phyloP scores from a whole-genome alignment of 2,113 vertebrate species.

The Syngnathus floridae region DNA sequence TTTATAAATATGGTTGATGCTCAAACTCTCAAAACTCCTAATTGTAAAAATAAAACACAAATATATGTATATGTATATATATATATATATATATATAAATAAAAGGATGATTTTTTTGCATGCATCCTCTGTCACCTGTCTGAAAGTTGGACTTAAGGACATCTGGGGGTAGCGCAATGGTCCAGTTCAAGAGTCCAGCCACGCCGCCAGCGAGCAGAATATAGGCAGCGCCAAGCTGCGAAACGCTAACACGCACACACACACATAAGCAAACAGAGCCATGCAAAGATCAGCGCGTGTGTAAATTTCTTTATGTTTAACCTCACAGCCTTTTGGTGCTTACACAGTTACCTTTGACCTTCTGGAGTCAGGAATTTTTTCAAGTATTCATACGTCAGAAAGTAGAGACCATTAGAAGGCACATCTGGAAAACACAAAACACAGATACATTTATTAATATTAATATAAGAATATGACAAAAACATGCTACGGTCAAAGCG shows the following conservation, averaged over 20 bases:
- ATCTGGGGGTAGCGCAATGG: conserved; percentile 70
- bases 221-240: conserved; percentile 61
- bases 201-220: conserved; percentile 69
- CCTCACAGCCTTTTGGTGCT: not conserved
- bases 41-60: not conserved
- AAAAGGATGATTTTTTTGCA: no score
- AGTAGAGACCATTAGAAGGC: conserved; percentile 72
- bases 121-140: conserved; percentile 54
- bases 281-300: not conserved
- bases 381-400: conserved; percentile 70
- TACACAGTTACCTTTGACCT: conserved; percentile 58
- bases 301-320: not conserved
- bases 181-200: conserved; percentile 72
- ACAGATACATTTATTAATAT: not conserved
- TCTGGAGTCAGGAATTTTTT: conserved; percentile 64
- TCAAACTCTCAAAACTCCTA: not conserved
- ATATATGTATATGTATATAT: not conserved
- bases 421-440: conserved; percentile 54
- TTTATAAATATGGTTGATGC: conserved; percentile 9
- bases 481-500: no score
- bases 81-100: no score
- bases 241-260: conserved; percentile 39
- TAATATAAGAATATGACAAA: not conserved
- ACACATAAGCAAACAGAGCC: not conserved
- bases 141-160: conserved; percentile 77